Conservation (phyloP, 2,797 vertebrate species). For the Danio jaintianensis region DNA sequence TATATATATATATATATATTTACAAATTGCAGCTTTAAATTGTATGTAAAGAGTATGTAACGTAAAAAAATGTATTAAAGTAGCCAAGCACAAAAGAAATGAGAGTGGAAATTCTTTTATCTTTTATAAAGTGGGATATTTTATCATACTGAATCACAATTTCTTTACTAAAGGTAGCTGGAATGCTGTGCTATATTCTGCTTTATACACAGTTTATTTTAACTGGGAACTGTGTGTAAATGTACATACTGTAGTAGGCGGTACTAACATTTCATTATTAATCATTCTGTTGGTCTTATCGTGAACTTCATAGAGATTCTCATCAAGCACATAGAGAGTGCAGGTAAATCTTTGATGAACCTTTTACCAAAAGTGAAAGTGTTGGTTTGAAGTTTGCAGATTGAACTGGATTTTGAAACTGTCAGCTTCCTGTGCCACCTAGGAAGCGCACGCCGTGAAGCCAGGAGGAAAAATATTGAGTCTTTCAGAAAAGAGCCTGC, state of each 20-base stretch:
- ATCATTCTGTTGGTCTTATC: conserved; percentile 69
- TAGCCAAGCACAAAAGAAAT: too few species aligned
- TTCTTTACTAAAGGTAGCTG: neutral
- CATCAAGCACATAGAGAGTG: conserved; percentile 77
- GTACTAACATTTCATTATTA: conserved; percentile 67
- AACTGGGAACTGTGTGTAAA: neutral
- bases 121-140: too few species aligned
- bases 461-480: conserved; percentile 57
- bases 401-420: conserved; percentile 70
- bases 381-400: conserved; percentile 67
- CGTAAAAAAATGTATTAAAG: too few species aligned
- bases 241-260: too few species aligned
- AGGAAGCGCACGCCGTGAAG: conserved; percentile 66
- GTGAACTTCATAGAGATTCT: conserved; percentile 72
- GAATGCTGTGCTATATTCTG: neutral
- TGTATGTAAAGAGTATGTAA: too few species aligned
- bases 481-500: conserved; percentile 57
- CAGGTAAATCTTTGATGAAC: conserved; percentile 42
- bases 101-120: too few species aligned
- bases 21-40: too few species aligned
- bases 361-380: conserved; percentile 63
- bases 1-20: too few species aligned
- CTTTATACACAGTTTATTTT: neutral
- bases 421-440: conserved; percentile 70
- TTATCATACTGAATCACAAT: too few species aligned